phyloP scores from a whole-genome alignment of 2,113 vertebrate species.

The Poeciliopsis prolifica region DNA sequence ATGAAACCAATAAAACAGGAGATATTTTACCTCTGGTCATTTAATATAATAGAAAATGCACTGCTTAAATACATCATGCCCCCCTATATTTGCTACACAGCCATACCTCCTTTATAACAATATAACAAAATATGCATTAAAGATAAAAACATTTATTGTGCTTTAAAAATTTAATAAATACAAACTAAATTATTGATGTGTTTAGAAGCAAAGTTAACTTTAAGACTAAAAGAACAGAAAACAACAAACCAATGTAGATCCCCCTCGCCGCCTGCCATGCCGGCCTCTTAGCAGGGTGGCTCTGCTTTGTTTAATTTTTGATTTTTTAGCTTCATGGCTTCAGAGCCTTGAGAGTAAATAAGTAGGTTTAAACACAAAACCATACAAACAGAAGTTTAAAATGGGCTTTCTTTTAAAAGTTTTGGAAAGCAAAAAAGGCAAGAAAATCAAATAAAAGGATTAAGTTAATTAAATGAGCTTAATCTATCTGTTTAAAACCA shows the following conservation, averaged over 20 bases:
- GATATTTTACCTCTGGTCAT: slow-evolving; percentile 24
- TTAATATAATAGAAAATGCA: slow-evolving; percentile 26
- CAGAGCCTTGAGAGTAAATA: neutral
- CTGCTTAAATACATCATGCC: slow-evolving; percentile 21
- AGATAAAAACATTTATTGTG: slow-evolving; percentile 62
- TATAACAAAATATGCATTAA: neutral
- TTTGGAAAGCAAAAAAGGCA: slow-evolving; percentile 5
- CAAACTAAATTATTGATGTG: slow-evolving; percentile 14
- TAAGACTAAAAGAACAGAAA: slow-evolving; percentile 9
- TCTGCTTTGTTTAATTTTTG: neutral
- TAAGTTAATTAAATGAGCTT: slow-evolving; percentile 32
- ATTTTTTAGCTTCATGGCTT: slow-evolving; percentile 8
- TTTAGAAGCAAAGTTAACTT: slow-evolving; percentile 32
- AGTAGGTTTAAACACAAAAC: slow-evolving; percentile 9
- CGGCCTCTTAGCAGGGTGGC: slow-evolving; percentile 11
- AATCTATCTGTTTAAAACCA: slow-evolving; percentile 33
- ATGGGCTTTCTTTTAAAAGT: neutral
- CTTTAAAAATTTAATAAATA: slow-evolving; percentile 40
- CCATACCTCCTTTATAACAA: neutral
- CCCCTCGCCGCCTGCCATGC: too few relatives aligned
- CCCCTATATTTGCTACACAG: neutral
- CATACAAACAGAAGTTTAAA: slow-evolving; percentile 9
- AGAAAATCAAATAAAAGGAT: slow-evolving; percentile 38
- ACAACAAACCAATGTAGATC: slow-evolving; percentile 7
- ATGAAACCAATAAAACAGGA: slow-evolving; percentile 2